Evolutionary conservation across 1,140 invertebrate genomes (phyloP), one percentile per base, ranked within the genome.

Genomic region (Mya arenaria): DNA sequence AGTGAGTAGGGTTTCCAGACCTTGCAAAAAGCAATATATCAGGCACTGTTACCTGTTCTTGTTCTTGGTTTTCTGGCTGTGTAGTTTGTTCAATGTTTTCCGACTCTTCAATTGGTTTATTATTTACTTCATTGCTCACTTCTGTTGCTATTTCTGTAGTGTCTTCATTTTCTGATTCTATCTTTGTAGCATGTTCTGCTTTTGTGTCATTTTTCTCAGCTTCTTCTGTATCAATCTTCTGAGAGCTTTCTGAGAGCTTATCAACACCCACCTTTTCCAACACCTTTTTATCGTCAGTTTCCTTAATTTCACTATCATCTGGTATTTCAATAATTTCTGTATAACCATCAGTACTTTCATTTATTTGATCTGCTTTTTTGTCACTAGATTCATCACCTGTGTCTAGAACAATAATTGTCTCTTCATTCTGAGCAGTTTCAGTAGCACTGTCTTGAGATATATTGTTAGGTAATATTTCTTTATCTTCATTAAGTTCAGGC

Each of bases 21-120:
- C 37, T 44, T 8, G 68, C 56, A 71, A 80, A 80, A 19, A 44
- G 23, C n/a, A 80, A 28, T 44, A 80, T 60, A 0, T 71, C 66
- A 34, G 77, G 77, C 5, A 71, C 23, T 28, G 19, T 28, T 4
- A 4, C 4, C 28, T 62, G 19, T 62, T 28, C 23, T 25, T 5
- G 1, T 15, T 28, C n/a, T 69, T 28, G 15, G 28, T 3, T 19
- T 69, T 69, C 25, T 25, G 25, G 30, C 28, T 32, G 60, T 5
- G 4, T 63, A n/a, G 30, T 63, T 28, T 28, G 4, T 60, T 60
- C 8, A 13, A 10, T 8, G n/a, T n/a, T n/a, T n/a, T n/a, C n/a
- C n/a, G n/a, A n/a, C n/a, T n/a, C n/a, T n/a, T n/a, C n/a, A n/a
- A n/a, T n/a, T n/a, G n/a, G n/a, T n/a, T n/a, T n/a, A n/a, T n/a